These are phyloP conservation scores for Eumaeus atala DNA, from an alignment of 1,140 invertebrate species.

Conservation along the genomic window DNA sequence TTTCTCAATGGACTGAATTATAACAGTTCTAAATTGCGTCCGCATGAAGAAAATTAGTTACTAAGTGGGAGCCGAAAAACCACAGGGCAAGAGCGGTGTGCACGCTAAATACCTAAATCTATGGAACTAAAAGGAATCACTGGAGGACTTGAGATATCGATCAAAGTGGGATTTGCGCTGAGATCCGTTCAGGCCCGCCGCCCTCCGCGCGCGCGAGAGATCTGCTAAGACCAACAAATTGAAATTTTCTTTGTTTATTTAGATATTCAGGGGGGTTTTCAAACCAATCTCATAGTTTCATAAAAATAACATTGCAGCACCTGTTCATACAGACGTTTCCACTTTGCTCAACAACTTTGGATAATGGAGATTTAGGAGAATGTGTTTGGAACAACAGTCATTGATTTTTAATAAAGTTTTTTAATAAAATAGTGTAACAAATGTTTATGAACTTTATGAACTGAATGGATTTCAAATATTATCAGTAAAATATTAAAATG, in stretches of 20 bases:
- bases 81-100: slow-evolving; percentile 28
- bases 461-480: no score
- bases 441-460: no score
- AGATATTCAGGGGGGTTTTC: slow-evolving; percentile 40
- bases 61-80: no score
- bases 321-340: not conserved
- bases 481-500: no score
- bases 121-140: slow-evolving; percentile 46
- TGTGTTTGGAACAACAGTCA: not conserved
- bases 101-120: slow-evolving; percentile 38
- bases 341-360: not conserved
- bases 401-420: no score
- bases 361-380: not conserved
- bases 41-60: no score
- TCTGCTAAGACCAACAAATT: slow-evolving; percentile 50
- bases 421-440: no score
- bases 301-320: slow-evolving; percentile 4
- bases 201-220: no score
- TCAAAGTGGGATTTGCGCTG: slow-evolving; percentile 60
- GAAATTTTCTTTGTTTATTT: slow-evolving; percentile 60
- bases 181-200: slow-evolving; percentile 38
- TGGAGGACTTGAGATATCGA: slow-evolving; percentile 55
- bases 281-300: slow-evolving; percentile 10
- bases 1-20: no score
- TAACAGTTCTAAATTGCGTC: no score